phyloP scores from a whole-genome alignment of 2,797 vertebrate genomes.

The Aplochiton taeniatus region DNA sequence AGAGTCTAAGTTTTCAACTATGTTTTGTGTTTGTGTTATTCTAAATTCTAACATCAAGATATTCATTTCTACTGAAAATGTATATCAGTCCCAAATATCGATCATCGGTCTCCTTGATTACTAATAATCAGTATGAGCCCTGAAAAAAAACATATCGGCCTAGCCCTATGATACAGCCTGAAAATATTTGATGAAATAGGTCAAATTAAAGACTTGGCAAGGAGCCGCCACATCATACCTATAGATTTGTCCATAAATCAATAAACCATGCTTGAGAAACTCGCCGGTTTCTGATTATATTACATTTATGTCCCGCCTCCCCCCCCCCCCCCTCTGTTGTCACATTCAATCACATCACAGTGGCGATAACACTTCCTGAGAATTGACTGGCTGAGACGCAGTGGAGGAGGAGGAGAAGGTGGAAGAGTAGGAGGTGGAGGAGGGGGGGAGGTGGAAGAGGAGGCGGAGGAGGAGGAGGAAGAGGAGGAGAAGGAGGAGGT shows the following conservation, averaged over 20 bases:
- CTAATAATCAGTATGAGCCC: too few species aligned
- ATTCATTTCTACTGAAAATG: too few species aligned
- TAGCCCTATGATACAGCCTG: too few species aligned
- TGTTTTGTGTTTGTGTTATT: too few species aligned
- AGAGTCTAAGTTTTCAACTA: too few species aligned
- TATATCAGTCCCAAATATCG: too few species aligned
- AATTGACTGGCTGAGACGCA: conserved; percentile 45
- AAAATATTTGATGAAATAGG: too few species aligned
- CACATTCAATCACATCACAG: conserved; percentile 20
- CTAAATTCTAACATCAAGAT: too few species aligned
- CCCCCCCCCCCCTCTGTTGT: conserved; percentile 2
- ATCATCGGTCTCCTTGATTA: too few species aligned
- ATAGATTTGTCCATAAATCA: conserved; percentile 8
- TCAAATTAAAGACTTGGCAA: too few species aligned
- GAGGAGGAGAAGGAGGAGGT: conserved; percentile 11
- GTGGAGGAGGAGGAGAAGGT: conserved; percentile 67
- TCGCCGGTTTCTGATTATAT: conserved; percentile 12
- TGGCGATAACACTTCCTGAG: conserved; percentile 18
- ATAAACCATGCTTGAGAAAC: conserved; percentile 10
- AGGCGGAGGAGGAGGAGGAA: conserved; percentile 21
- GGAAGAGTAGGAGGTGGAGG: conserved; percentile 58
- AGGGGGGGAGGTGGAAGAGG: conserved; percentile 26
- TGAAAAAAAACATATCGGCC: too few species aligned
- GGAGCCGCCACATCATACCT: background rate
- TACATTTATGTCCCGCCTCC: background rate